These are phyloP conservation scores for Brachypteracias leptosomus DNA, from an alignment of 2,113 vertebrate genomes.

Conservation along the genomic window DNA sequence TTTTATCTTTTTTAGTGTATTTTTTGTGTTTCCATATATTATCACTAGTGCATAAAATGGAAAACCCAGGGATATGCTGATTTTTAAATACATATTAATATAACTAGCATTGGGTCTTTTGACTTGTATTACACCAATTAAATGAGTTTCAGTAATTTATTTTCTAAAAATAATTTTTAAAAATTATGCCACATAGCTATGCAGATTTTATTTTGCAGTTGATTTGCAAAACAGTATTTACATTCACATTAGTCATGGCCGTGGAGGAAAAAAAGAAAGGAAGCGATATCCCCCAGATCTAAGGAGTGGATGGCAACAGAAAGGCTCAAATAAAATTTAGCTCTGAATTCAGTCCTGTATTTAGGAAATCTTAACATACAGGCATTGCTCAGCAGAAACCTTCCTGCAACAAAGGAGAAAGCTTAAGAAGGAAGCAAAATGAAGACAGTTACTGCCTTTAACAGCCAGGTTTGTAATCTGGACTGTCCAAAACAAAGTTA, in stretches of 20 bases:
- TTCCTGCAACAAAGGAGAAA: neutral
- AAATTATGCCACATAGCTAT: neutral
- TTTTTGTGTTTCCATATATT: neutral
- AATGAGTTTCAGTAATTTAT: neutral
- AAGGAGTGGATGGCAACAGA: neutral
- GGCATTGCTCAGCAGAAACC: neutral
- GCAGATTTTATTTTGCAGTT: neutral
- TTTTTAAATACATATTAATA: neutral
- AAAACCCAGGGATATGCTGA: neutral
- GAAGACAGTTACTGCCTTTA: neutral
- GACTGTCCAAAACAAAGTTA: neutral
- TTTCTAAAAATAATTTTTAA: neutral
- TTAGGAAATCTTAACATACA: neutral
- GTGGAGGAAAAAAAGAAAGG: neutral
- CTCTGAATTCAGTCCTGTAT: neutral
- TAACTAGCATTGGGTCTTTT: neutral
- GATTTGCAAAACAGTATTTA: neutral
- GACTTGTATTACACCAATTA: neutral
- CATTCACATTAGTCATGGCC: neutral
- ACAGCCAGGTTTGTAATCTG: neutral
- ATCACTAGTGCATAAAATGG: neutral
- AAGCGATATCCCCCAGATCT: neutral
- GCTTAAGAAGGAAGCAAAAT: neutral
- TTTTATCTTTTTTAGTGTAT: neutral
- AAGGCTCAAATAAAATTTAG: neutral